Percentiles rank a stretch among this genome's conserved stretches.
Conservation (phyloP, 2,797 vertebrate genomes). For the Pseudomugil gertrudae region DNA sequence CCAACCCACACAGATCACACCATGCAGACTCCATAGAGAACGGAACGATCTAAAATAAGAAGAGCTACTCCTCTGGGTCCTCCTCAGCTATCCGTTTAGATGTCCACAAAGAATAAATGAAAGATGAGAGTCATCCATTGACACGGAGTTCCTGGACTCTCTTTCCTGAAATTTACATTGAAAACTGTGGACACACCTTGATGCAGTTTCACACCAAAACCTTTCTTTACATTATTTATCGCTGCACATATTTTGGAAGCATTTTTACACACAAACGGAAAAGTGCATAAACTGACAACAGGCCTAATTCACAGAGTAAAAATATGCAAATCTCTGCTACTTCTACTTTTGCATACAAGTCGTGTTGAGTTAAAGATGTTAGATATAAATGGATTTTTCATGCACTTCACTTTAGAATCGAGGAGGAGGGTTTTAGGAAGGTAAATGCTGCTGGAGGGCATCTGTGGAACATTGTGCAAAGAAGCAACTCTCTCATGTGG, state of each 20-base stretch:
- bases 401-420: not conserved
- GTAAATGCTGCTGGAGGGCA: not conserved
- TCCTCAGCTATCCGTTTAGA: not conserved
- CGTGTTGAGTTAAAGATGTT: not conserved
- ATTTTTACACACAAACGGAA: not conserved
- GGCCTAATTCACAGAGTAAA: not conserved
- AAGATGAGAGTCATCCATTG: not conserved
- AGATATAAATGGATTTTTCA: not conserved
- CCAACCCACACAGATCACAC: not conserved
- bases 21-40: not conserved
- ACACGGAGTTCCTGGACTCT: no score
- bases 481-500: not conserved
- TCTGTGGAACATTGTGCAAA: not conserved
- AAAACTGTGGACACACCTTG: not conserved
- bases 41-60: not conserved
- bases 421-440: not conserved
- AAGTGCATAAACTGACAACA: not conserved
- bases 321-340: not conserved
- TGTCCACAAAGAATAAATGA: not conserved
- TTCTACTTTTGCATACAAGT: not conserved
- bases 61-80: not conserved
- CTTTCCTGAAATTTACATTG: not conserved
- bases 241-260: not conserved
- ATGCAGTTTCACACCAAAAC: not conserved
- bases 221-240: not conserved